phyloP scores from a whole-genome alignment of 2,888 invertebrate genomes.

The Xestia c-nigrum region DNA sequence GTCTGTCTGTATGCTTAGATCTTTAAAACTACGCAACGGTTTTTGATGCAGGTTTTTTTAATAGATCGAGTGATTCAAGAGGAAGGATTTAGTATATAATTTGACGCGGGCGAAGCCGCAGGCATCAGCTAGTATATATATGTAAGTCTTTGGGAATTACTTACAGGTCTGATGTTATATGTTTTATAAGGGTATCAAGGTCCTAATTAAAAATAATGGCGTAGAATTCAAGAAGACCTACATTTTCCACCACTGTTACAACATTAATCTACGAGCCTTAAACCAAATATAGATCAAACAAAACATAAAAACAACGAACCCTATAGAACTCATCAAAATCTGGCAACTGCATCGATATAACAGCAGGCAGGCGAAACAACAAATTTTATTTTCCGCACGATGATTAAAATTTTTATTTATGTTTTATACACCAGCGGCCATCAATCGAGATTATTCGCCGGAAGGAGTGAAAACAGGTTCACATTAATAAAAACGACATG shows the following conservation, averaged over 20 bases:
- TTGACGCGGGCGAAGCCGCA: no score
- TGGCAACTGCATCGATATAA: constrained; percentile 65
- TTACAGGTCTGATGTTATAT: background rate
- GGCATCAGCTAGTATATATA: no score
- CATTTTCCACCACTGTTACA: background rate
- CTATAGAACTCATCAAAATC: constrained; percentile 61
- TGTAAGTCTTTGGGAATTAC: background rate
- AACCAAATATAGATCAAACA: constrained; percentile 22
- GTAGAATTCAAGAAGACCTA: background rate
- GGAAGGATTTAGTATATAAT: no score
- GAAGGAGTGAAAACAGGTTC: constrained; percentile 73
- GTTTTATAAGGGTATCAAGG: background rate
- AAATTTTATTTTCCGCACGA: constrained; percentile 70
- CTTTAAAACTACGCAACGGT: no score
- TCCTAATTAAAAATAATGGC: background rate
- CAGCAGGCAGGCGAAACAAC: constrained; percentile 59
- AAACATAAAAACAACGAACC: constrained; percentile 38
- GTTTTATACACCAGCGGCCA: constrained; percentile 72
- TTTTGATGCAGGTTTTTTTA: no score
- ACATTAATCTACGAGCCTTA: constrained; percentile 9
- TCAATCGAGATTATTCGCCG: constrained; percentile 76
- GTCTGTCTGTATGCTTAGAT: no score
- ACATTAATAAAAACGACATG: constrained; percentile 77
- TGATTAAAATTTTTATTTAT: constrained; percentile 76
- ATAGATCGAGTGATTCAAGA: no score